Evolutionary conservation across 2,113 vertebrate genomes (phyloP).

Genomic region (Eulacestoma nigropectus): DNA sequence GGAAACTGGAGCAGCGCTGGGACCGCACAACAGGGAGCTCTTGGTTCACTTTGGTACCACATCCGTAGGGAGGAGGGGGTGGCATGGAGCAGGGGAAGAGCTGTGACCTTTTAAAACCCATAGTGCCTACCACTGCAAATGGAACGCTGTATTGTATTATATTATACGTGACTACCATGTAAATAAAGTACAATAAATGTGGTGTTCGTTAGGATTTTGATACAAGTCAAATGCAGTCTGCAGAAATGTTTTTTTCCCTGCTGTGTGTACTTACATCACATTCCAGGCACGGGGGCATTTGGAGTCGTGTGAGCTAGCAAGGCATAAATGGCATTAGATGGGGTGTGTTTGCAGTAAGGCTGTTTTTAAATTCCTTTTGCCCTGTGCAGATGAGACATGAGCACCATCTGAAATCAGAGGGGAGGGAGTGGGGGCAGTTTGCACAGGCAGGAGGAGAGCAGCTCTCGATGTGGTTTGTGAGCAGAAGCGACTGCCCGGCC

Average conservation of each 20-base stretch:
- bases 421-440: not conserved
- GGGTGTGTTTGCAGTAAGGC: not conserved
- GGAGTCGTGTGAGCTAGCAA: not conserved
- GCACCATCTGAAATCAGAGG: not conserved
- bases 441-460: not conserved
- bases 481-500: not conserved
- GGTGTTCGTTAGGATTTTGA: slow-evolving; percentile 34
- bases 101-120: slow-evolving; percentile 23
- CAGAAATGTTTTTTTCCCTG: not conserved
- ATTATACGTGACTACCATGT: not conserved
- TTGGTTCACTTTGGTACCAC: not conserved
- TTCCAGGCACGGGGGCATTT: not conserved
- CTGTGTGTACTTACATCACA: not conserved
- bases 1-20: not conserved
- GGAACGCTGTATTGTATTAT: slow-evolving; percentile 15
- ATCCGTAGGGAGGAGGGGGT: not conserved
- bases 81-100: not conserved
- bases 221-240: slow-evolving; percentile 30
- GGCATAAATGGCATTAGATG: not conserved
- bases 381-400: not conserved
- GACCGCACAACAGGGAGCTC: not conserved
- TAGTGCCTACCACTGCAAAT: slow-evolving; percentile 24
- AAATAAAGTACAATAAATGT: slow-evolving; percentile 46
- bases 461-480: not conserved
- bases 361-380: not conserved